phyloP scores from a whole-genome alignment of 1,140 invertebrate species.

The Steinernema khuongi region DNA sequence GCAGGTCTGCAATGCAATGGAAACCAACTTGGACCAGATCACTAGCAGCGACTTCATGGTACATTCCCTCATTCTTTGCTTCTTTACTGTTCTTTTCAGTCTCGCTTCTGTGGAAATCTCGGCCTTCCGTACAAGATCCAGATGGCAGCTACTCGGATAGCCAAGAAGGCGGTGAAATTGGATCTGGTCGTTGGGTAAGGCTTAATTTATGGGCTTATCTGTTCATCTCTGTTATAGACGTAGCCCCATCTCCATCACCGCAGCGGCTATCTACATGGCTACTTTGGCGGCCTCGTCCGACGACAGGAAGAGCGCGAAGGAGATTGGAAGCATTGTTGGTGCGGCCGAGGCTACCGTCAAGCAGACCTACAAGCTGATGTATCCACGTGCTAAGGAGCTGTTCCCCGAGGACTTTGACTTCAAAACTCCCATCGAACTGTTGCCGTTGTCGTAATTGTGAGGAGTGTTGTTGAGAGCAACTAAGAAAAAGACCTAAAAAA shows the following conservation, averaged over 20 bases:
- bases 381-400: conserved; percentile 79
- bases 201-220: background rate
- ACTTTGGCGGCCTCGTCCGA: conserved; percentile 79
- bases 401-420: conserved; percentile 96
- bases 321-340: conserved; percentile 96
- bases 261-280: conserved; percentile 99
- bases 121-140: conserved; percentile 83
- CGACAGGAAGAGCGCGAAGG: conserved; percentile 71
- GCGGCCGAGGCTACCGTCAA: conserved; percentile 97
- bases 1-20: conserved; percentile 76
- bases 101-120: conserved; percentile 66
- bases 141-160: conserved; percentile 89
- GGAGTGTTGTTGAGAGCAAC: too few relatives aligned
- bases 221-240: conserved; percentile 64
- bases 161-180: conserved; percentile 86
- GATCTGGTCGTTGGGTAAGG: conserved; percentile 85
- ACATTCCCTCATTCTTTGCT: background rate
- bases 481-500: too few relatives aligned
- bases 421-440: conserved; percentile 82
- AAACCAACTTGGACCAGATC: conserved; percentile 91
- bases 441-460: conserved; percentile 68
- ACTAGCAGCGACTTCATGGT: conserved; percentile 94
- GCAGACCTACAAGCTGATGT: conserved; percentile 96
- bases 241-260: conserved; percentile 95
- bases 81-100: conserved; percentile 34